phyloP scores from a whole-genome alignment of 2,888 invertebrate species.

The Pseudococcus longispinus region DNA sequence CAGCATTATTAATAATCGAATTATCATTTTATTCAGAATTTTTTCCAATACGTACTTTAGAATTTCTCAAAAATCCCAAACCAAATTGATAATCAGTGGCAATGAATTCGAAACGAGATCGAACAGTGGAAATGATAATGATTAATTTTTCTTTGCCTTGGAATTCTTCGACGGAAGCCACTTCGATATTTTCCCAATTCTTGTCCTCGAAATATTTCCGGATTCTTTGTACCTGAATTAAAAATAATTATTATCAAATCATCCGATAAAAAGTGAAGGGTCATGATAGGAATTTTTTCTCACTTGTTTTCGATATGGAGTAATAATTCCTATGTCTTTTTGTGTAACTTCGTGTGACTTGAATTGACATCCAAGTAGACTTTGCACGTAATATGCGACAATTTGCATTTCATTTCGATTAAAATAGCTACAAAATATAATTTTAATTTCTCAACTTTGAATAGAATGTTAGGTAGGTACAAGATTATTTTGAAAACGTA shows the following conservation, averaged over 20 bases:
- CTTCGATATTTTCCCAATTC: conserved; percentile 67
- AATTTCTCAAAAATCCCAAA: conserved; percentile 68
- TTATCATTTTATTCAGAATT: neutral
- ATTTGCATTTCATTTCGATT: conserved; percentile 69
- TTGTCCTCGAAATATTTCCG: neutral
- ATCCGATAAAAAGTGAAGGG: neutral
- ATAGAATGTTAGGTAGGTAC: neutral
- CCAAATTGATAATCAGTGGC: conserved; percentile 67
- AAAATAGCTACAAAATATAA: conserved; percentile 65
- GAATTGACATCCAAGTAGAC: conserved; percentile 63
- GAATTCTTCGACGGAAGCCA: conserved; percentile 86
- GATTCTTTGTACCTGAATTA: conserved; percentile 49
- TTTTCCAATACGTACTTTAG: conserved; percentile 63
- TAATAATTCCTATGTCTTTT: conserved; percentile 69
- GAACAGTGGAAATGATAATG: conserved; percentile 82
- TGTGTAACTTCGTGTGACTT: conserved; percentile 61
- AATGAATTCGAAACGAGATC: conserved; percentile 69
- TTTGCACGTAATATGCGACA: conserved; percentile 69
- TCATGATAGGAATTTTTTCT: neutral
- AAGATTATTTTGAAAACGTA: conserved; percentile 59
- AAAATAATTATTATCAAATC: neutral
- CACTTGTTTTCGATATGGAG: conserved; percentile 68
- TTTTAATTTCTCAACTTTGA: neutral
- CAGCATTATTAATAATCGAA: neutral
- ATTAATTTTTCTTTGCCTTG: conserved; percentile 86